These are phyloP conservation scores for Trypoxylus dichotomus DNA, from an alignment of 1,140 invertebrate species.

Conservation along the genomic window DNA sequence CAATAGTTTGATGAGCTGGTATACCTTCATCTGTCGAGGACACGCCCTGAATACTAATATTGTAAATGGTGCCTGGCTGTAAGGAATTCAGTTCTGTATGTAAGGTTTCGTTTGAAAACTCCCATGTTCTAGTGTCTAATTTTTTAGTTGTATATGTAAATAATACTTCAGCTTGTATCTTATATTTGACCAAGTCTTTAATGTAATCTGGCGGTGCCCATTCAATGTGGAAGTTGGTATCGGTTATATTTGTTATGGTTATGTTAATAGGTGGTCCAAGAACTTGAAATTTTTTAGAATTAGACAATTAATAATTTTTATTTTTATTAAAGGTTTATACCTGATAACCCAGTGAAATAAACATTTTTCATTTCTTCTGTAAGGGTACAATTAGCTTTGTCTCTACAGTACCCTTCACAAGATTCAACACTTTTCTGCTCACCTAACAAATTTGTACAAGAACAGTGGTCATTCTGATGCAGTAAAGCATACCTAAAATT, in stretches of 20 bases:
- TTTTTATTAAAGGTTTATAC: constrained; percentile 36
- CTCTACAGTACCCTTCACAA: constrained; percentile 39
- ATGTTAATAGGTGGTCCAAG: constrained; percentile 48
- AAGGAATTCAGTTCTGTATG: constrained; percentile 42
- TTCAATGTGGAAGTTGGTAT: constrained; percentile 40
- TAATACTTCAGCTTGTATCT: constrained; percentile 42
- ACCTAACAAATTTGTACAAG: constrained; percentile 46
- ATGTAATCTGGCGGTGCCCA: constrained; percentile 48
- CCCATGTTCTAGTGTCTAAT: constrained; percentile 36
- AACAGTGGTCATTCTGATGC: constrained; percentile 34
- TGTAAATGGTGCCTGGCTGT: constrained; percentile 47
- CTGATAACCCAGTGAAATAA: constrained; percentile 44
- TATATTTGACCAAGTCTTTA: constrained; percentile 44
- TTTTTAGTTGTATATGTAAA: constrained; percentile 45
- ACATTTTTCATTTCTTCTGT: constrained; percentile 41
- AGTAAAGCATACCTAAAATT: constrained; percentile 40
- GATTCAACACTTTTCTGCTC: constrained; percentile 38
- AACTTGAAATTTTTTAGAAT: constrained; percentile 39
- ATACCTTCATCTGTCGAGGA: constrained; percentile 40
- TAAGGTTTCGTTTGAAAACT: constrained; percentile 47
- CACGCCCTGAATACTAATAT: constrained; percentile 44
- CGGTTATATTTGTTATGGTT: constrained; percentile 44
- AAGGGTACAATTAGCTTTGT: constrained; percentile 36
- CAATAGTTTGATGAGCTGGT: constrained; percentile 39
- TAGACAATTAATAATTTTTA: constrained; percentile 21